phyloP scores from a whole-genome alignment of 2,113 vertebrate species.

The Cyanoramphus novaezelandiae region DNA sequence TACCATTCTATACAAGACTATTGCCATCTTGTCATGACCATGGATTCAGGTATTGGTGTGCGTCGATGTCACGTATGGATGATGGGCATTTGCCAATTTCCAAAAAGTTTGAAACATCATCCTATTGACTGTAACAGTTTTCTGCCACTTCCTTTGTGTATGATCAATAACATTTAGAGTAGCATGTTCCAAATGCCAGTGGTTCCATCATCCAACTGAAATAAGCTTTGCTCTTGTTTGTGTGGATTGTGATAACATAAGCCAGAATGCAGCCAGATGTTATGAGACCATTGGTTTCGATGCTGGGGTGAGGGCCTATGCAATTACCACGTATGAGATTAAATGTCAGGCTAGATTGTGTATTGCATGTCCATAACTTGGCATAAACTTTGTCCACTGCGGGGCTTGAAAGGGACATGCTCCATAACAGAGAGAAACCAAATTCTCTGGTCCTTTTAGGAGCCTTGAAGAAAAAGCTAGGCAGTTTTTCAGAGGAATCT shows the following conservation, averaged over 20 bases:
- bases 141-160: background rate
- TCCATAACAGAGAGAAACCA: background rate
- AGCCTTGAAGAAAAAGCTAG: background rate
- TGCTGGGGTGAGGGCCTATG: fast-evolving
- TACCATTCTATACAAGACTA: background rate
- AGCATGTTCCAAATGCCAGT: background rate
- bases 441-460: background rate
- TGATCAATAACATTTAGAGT: background rate
- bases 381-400: background rate
- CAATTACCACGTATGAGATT: background rate
- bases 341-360: background rate
- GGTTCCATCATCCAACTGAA: background rate
- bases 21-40: background rate
- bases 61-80: background rate
- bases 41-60: background rate
- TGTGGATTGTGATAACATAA: background rate
- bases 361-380: background rate
- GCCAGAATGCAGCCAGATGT: background rate
- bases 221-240: background rate
- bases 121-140: background rate
- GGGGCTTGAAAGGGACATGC: background rate
- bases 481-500: background rate
- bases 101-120: background rate
- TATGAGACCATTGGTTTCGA: fast-evolving
- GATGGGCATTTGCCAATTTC: background rate